Conservation (phyloP, 2,797 vertebrate genomes). For the Argentina silus region DNA sequence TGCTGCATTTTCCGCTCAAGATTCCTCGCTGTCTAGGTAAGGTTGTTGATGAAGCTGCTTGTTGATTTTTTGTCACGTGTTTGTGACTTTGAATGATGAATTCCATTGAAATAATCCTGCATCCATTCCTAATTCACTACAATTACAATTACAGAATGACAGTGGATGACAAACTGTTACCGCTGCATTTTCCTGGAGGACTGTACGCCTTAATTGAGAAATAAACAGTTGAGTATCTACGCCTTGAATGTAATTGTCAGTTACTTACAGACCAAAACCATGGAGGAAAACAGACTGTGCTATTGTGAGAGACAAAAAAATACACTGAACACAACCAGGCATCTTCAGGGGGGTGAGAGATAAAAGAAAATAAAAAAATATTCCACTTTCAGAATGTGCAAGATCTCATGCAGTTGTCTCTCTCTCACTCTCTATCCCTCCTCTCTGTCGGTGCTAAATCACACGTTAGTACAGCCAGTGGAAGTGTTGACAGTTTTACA, state of each 20-base stretch:
- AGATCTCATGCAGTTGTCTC: slow-evolving; percentile 80
- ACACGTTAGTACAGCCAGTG: slow-evolving; percentile 82
- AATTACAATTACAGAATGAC: too few species aligned
- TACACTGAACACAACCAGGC: slow-evolving; percentile 37
- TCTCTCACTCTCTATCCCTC: slow-evolving; percentile 77
- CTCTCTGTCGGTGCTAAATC: slow-evolving; percentile 82
- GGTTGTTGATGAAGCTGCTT: too few species aligned
- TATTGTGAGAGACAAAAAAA: background rate
- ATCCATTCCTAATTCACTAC: too few species aligned
- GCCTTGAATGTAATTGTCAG: too few species aligned
- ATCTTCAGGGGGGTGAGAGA: slow-evolving; percentile 35
- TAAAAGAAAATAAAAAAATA: slow-evolving; percentile 60
- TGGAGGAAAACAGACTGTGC: background rate
- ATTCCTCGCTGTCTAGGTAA: too few species aligned
- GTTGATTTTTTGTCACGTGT: too few species aligned
- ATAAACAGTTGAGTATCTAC: too few species aligned
- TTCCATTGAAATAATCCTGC: too few species aligned
- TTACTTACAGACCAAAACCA: background rate
- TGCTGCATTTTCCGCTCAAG: too few species aligned
- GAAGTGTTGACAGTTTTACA: slow-evolving; percentile 85
- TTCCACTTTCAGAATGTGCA: slow-evolving; percentile 78
- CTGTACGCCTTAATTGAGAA: too few species aligned
- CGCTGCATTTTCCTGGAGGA: too few species aligned
- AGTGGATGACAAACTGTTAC: too few species aligned
- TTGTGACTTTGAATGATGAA: background rate